Evolutionary conservation across 2,888 invertebrate species (phyloP).

Genomic region (Prostheceraeus crozeri): DNA sequence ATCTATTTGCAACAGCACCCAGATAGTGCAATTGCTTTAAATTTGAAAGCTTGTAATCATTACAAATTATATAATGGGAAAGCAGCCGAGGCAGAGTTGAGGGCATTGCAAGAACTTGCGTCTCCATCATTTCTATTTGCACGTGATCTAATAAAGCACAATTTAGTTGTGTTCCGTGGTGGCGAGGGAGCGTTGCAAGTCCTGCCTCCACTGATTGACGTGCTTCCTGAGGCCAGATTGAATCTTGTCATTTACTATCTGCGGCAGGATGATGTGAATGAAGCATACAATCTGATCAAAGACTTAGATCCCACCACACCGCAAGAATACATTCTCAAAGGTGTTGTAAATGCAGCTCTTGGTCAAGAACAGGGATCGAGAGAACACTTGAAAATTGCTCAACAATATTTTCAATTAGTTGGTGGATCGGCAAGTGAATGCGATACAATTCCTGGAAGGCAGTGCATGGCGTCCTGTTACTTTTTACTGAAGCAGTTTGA

Average conservation of each 20-base stretch:
- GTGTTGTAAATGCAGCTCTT: constrained; percentile 83
- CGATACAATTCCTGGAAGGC: constrained; percentile 79
- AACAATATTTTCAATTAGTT: constrained; percentile 89
- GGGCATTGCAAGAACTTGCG: constrained; percentile 69
- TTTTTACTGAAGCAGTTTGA: constrained; percentile 89
- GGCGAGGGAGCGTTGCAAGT: constrained; percentile 88
- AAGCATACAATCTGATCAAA: constrained; percentile 78
- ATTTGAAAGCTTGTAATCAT: constrained; percentile 78
- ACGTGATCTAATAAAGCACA: constrained; percentile 84
- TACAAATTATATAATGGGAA: constrained; percentile 82
- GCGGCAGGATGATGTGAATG: constrained; percentile 71
- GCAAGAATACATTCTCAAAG: constrained; percentile 89
- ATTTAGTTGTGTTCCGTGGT: constrained; percentile 79
- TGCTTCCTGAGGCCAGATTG: constrained; percentile 87
- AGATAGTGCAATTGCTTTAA: constrained; percentile 87
- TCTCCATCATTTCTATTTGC: constrained; percentile 67
- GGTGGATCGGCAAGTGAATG: constrained; percentile 93
- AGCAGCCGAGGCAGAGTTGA: constrained; percentile 79
- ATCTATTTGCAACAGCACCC: constrained; percentile 82
- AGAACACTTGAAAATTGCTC: constrained; percentile 85
- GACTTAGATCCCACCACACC: constrained; percentile 85
- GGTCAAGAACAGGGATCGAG: constrained; percentile 83
- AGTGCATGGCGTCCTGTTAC: constrained; percentile 95
- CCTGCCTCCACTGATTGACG: constrained; percentile 80
- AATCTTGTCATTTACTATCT: constrained; percentile 91